phyloP scores from a whole-genome alignment of 2,113 vertebrate species.

The Albula glossodonta region DNA sequence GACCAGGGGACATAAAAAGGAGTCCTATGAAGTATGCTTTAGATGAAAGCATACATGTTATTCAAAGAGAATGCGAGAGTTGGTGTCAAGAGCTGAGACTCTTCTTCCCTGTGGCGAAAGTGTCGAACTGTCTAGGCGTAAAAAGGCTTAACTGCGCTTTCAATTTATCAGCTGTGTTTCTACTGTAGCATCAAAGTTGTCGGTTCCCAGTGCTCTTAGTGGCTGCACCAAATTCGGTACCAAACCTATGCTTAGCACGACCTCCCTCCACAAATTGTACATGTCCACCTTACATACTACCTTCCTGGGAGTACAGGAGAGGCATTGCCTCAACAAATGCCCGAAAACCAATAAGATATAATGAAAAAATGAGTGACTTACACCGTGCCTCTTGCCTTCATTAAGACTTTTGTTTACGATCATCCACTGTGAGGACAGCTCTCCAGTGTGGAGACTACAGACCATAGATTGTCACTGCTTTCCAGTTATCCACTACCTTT shows the following conservation, averaged over 20 bases:
- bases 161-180: background rate
- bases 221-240: background rate
- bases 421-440: slow-evolving; percentile 65
- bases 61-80: background rate
- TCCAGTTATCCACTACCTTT: slow-evolving; percentile 67
- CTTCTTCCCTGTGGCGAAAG: background rate
- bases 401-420: slow-evolving; percentile 80
- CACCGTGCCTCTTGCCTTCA: slow-evolving; percentile 77
- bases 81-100: background rate
- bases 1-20: background rate
- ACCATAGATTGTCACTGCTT: slow-evolving; percentile 76
- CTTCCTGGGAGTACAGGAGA: background rate
- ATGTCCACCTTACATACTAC: background rate
- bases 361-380: slow-evolving; percentile 77
- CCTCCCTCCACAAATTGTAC: background rate
- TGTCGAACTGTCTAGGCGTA: background rate
- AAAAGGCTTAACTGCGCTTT: background rate
- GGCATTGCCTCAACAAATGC: background rate
- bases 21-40: background rate
- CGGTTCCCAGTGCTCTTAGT: background rate
- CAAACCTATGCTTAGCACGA: background rate
- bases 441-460: slow-evolving; percentile 72
- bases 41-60: background rate
- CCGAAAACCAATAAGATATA: slow-evolving; percentile 55
- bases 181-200: background rate